Conservation (phyloP, 2,113 vertebrate species). For the Antigone vipio region DNA sequence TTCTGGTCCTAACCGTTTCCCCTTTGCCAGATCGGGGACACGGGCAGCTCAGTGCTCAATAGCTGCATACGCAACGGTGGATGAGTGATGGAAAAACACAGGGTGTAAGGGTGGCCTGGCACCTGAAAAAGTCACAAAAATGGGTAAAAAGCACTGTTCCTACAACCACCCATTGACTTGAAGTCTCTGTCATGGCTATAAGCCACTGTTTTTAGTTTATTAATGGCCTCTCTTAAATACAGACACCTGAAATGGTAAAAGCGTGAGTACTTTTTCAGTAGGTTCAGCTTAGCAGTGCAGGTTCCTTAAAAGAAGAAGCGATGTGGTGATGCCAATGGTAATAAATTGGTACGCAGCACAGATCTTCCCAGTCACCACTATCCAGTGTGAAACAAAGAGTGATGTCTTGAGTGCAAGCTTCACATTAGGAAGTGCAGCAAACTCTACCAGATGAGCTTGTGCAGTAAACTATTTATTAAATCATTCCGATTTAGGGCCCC, state of each 20-base stretch:
- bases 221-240: not conserved
- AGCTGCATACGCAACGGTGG: fast-evolving
- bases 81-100: fast-evolving
- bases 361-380: not conserved
- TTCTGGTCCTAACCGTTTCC: fast-evolving
- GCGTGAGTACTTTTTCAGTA: fast-evolving
- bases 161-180: fast-evolving
- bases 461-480: not conserved
- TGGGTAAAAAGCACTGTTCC: fast-evolving
- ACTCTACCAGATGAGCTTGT: not conserved
- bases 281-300: not conserved
- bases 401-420: not conserved
- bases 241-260: not conserved
- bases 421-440: not conserved
- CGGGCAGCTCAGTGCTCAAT: fast-evolving
- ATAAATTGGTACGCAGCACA: fast-evolving
- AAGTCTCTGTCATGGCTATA: not conserved
- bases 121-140: not conserved
- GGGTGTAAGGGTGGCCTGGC: not conserved
- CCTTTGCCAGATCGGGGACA: fast-evolving
- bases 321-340: not conserved
- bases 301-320: not conserved
- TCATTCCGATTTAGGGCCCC: not conserved
- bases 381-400: not conserved
- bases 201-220: not conserved